Conservation (phyloP, 2,113 vertebrate genomes). For the Chaetorhynchus papuensis region DNA sequence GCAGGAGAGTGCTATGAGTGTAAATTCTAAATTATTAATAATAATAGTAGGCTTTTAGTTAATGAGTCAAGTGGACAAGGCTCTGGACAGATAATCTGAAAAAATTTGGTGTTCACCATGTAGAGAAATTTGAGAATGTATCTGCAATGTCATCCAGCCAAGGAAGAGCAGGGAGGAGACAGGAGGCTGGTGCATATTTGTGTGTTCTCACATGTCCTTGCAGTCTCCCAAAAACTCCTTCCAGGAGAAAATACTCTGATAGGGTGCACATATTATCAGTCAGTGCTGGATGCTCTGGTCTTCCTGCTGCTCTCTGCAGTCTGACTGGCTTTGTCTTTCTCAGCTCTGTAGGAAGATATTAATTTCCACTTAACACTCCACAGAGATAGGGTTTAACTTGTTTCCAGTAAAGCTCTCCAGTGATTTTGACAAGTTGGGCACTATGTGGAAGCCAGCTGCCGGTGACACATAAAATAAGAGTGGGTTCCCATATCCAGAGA, state of each 20-base stretch:
- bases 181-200: not conserved
- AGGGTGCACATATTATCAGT: not conserved
- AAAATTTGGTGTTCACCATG: not conserved
- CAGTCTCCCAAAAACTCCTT: not conserved
- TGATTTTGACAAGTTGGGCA: not conserved
- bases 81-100: not conserved
- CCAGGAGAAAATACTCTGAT: not conserved
- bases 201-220: not conserved
- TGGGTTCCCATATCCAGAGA: not conserved
- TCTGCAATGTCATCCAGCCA: not conserved
- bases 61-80: slow-evolving; percentile 26
- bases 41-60: slow-evolving; percentile 44
- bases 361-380: not conserved
- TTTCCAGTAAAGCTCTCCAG: not conserved
- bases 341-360: not conserved
- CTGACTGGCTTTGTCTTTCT: not conserved
- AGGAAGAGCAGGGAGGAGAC: not conserved
- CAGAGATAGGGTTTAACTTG: not conserved
- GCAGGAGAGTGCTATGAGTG: not conserved
- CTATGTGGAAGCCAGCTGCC: not conserved
- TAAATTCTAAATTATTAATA: slow-evolving; percentile 50
- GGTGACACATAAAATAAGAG: not conserved
- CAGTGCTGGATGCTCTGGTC: not conserved
- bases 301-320: not conserved
- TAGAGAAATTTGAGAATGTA: not conserved